Percentiles rank a stretch among this genome's conserved stretches.
These are phyloP conservation scores for Sesia apiformis DNA, from an alignment of 2,888 invertebrate genomes.

Conservation along the genomic window DNA sequence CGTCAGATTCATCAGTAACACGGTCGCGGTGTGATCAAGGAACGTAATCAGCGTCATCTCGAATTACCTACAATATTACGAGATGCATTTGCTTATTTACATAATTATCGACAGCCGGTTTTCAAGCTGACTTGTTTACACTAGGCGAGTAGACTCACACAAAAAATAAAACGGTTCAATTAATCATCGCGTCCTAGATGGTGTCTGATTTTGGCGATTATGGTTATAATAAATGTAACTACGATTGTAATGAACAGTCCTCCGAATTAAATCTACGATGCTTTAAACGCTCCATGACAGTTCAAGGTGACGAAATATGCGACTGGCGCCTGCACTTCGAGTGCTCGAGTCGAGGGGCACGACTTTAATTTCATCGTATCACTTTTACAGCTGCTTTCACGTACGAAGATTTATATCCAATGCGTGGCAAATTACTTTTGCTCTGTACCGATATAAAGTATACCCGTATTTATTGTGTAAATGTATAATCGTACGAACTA, in stretches of 20 bases:
- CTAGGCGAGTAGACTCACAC: constrained; percentile 22
- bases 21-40: constrained; percentile 8
- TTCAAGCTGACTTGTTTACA: constrained; percentile 30
- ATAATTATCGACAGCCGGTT: constrained; percentile 28
- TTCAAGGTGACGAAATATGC: constrained; percentile 34
- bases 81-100: constrained; percentile 22
- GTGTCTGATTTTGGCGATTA: constrained; percentile 51
- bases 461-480: too few species aligned
- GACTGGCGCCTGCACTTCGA: constrained; percentile 29
- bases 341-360: neutral
- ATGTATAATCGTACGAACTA: too few species aligned
- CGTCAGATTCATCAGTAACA: neutral
- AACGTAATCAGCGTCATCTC: constrained; percentile 15
- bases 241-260: constrained; percentile 2
- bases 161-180: constrained; percentile 34
- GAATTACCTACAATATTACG: constrained; percentile 9
- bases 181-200: constrained; percentile 40
- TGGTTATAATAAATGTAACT: constrained; percentile 9
- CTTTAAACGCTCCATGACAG: constrained; percentile 44
- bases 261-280: constrained; percentile 48
- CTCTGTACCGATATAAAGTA: too few species aligned
- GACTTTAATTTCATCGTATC: constrained; percentile 22
- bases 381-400: constrained; percentile 60
- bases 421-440: constrained; percentile 25
- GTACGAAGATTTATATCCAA: constrained; percentile 29